Base-by-base conservation (phyloP, 2,113 vertebrate genomes). In the Otolemur garnettii region DNA sequence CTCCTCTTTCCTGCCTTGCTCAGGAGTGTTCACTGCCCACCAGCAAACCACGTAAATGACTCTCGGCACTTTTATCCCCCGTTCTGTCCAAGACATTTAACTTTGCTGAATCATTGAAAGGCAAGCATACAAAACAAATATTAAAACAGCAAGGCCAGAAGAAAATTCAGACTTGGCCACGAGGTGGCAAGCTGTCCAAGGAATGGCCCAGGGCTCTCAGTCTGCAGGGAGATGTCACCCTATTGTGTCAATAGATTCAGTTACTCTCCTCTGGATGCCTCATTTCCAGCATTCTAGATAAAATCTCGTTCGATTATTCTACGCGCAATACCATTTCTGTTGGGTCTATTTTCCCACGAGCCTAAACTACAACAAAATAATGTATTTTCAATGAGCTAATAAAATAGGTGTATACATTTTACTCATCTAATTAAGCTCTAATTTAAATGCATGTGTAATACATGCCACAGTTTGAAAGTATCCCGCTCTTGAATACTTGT, bases 321-420 rank as follows among this genome's bases (percentile, higher is more conserved):
- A 64, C 13, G 8, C n/a, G 14, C 55, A 77, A 83, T n/a, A 66
- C 7, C n/a, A 28, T 33, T 80, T 64, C 18, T 55, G 33, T 26
- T 30, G 22, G 35, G 74, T 72, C 11, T 92, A 28, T 62, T 81
- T 79, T 87, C 62, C 30, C 55, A 38, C 14, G 38, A 78, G 35
- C 57, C 18, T 62, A 79, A 30, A 64, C 59, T 87, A 64, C 59
- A 90, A 94, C 94, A 91, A 66, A 30, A 55, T 33, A 78, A 17
- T 22, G n/a, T 68, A 69, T 71, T 90, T 87, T 83, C 66, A 90
- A 85, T 87, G 33, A 92, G 78, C 50, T 74, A 50, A 75, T 53
- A 74, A 77, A 82, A 69, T n/a, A 6, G 5, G 1, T 85, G 89
- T 93, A 59, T 71, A 30, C n/a, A 53, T 60, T 80, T 87, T 24